A percentile compares a stretch with the other conserved stretches of the same genome.
Evolutionary conservation across 2,113 vertebrate species (phyloP).

Genomic region (Rhea americana): DNA sequence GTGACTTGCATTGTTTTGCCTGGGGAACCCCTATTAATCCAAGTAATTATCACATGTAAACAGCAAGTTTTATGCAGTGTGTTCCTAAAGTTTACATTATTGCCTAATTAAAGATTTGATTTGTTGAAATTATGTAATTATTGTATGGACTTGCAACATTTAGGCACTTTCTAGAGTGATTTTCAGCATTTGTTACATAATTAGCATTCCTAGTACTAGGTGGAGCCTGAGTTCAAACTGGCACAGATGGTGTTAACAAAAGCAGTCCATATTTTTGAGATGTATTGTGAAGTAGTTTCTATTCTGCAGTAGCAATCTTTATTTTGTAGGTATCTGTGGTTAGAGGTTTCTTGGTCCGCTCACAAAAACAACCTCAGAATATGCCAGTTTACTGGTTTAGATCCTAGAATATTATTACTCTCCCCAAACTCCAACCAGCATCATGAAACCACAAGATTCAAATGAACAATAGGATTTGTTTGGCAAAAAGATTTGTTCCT

Average conservation of each 20-base stretch:
- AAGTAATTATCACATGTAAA: accelerated
- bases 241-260: not conserved
- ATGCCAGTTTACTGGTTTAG: not conserved
- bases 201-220: not conserved
- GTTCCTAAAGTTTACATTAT: not conserved
- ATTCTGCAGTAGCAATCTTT: not conserved
- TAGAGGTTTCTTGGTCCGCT: not conserved
- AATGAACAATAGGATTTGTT: slow-evolving; percentile 26
- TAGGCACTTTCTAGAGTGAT: not conserved
- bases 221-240: not conserved
- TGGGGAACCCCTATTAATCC: not conserved
- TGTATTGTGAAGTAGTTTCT: not conserved
- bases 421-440: not conserved
- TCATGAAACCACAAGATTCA: slow-evolving; percentile 22
- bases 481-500: not conserved
- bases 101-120: not conserved
- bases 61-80: not conserved
- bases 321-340: not conserved
- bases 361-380: not conserved
- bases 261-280: not conserved
- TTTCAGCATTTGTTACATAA: not conserved
- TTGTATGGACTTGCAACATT: not conserved
- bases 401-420: not conserved
- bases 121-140: not conserved
- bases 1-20: accelerated